A percentile compares a stretch with the other conserved stretches of the same genome.
phyloP scores from a whole-genome alignment of 23 tunicate genomes.

The Aplidium turbinatum region DNA sequence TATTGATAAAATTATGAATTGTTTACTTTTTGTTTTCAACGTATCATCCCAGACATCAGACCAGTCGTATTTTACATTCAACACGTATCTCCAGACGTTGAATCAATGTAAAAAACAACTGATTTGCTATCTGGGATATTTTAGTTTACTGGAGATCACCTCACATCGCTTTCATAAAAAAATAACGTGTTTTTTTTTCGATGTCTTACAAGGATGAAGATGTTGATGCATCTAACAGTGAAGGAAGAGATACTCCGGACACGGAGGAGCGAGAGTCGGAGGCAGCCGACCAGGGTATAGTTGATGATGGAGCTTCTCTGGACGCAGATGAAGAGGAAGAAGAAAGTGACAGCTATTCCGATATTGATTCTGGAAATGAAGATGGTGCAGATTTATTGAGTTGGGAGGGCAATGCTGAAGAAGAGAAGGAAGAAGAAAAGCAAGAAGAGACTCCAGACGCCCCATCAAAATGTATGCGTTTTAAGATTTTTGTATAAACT shows the following conservation, averaged over 20 bases:
- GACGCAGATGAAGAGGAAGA: conserved; percentile 34
- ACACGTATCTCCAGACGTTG: too few relatives aligned
- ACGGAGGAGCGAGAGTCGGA: conserved; percentile 32
- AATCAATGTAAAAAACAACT: too few relatives aligned
- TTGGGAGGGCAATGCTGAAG: conserved; percentile 1
- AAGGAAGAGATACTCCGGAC: not conserved
- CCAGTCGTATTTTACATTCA: too few relatives aligned
- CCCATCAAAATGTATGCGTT: too few relatives aligned
- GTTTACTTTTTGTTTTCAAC: too few relatives aligned
- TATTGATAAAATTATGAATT: too few relatives aligned
- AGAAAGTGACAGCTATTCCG: conserved; percentile 45
- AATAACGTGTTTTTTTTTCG: not conserved
- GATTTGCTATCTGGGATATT: too few relatives aligned
- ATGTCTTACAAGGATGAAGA: conserved; percentile 2
- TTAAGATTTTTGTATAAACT: too few relatives aligned
- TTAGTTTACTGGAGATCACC: too few relatives aligned
- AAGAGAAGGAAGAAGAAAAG: conserved; percentile 16
- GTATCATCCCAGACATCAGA: too few relatives aligned
- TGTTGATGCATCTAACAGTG: not conserved
- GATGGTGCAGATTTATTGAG: conserved; percentile 38
- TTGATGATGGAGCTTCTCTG: conserved; percentile 46
- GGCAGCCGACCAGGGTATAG: conserved; percentile 50
- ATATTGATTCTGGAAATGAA: conserved; percentile 64
- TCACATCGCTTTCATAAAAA: not conserved
- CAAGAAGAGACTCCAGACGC: not conserved